These are phyloP conservation scores for Istiophorus platypterus DNA, from an alignment of 2,113 vertebrate genomes.

Conservation along the genomic window DNA sequence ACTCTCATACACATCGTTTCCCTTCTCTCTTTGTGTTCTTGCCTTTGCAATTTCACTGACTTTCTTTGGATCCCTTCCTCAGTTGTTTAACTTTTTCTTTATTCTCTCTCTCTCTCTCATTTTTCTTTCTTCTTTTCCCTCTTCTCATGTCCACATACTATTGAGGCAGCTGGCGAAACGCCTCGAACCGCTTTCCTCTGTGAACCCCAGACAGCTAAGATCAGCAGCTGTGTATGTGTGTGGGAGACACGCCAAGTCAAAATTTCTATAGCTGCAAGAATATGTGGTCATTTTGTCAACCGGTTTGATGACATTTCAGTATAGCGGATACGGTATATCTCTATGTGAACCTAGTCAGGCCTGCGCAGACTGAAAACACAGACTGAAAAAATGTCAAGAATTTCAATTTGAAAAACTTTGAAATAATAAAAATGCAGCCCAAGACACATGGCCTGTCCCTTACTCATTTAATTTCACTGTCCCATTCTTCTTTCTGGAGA, in stretches of 20 bases:
- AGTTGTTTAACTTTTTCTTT: constrained; percentile 42
- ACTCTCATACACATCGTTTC: constrained; percentile 60
- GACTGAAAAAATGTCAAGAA: constrained; percentile 16
- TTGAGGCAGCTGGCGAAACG: background rate
- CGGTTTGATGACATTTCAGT: constrained; percentile 10
- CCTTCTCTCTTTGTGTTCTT: constrained; percentile 50
- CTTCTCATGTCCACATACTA: background rate
- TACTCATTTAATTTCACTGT: constrained; percentile 58
- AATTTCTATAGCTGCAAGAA: constrained; percentile 15
- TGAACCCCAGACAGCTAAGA: constrained; percentile 1
- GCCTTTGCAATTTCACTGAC: constrained; percentile 39
- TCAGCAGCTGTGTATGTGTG: constrained; percentile 9
- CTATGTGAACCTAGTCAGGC: background rate
- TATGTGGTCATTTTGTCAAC: constrained; percentile 31
- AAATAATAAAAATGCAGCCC: constrained; percentile 14
- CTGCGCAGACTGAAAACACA: background rate
- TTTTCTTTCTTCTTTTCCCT: background rate
- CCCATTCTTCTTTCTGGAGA: constrained; percentile 64
- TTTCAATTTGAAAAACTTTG: constrained; percentile 1
- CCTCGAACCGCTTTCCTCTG: constrained; percentile 9
- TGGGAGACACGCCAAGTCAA: background rate
- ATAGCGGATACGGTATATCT: background rate
- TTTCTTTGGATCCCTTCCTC: constrained; percentile 26
- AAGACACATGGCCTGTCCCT: constrained; percentile 57
- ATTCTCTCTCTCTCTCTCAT: background rate